Evolutionary conservation across 1,140 invertebrate species (phyloP).

Genomic region (Microplitis demolitor): DNA sequence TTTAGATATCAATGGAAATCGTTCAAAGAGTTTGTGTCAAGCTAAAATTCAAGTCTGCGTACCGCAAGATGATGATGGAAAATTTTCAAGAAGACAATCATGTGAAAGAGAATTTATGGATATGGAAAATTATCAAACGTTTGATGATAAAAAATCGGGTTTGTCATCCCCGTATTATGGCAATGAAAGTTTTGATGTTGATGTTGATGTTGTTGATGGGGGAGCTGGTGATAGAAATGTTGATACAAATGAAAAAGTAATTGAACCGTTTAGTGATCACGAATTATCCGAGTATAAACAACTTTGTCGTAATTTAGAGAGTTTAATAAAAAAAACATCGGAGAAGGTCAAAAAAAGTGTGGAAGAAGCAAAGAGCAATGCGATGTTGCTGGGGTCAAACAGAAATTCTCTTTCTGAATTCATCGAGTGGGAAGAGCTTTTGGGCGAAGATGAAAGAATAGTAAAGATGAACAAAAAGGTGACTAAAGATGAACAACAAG

Average conservation of each 20-base stretch:
- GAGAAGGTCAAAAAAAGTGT: constrained; percentile 14
- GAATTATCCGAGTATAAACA: constrained; percentile 38
- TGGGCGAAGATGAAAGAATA: not conserved
- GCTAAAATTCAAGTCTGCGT: constrained; percentile 25
- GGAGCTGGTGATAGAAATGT: too few relatives aligned
- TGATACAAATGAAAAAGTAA: not conserved
- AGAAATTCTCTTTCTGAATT: constrained; percentile 27
- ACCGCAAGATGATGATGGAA: constrained; percentile 3
- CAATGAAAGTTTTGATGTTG: not conserved
- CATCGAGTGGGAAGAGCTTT: constrained; percentile 26
- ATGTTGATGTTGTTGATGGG: not conserved
- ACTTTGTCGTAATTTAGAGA: constrained; percentile 40
- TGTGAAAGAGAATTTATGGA: not conserved
- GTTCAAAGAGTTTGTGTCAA: constrained; percentile 14
- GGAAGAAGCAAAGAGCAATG: not conserved
- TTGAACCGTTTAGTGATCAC: constrained; percentile 30
- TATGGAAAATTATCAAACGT: constrained; percentile 1
- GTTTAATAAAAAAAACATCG: constrained; percentile 33
- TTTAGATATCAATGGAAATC: constrained; percentile 31
- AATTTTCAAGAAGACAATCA: not conserved
- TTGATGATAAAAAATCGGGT: not conserved
- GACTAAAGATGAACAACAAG: not conserved
- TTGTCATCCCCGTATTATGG: constrained; percentile 1
- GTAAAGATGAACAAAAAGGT: not conserved
- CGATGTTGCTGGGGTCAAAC: not conserved